Conservation (phyloP, 2,113 vertebrate genomes). For the Spilogale gracilis region DNA sequence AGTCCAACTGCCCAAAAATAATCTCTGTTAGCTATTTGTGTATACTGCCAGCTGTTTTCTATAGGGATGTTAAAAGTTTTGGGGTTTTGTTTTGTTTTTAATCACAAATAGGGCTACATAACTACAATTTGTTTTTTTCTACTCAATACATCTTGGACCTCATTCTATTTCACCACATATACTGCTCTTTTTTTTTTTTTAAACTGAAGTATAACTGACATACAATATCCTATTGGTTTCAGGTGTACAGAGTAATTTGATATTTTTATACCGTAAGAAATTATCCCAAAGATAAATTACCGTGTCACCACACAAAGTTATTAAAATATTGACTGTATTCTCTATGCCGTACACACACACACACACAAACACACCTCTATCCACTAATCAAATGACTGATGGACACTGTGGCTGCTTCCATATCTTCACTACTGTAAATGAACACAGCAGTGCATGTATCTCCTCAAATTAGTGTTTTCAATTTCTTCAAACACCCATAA, state of each 20-base stretch:
- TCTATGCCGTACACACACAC: background rate
- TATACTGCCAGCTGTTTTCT: background rate
- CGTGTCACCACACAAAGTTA: background rate
- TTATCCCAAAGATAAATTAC: background rate
- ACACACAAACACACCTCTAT: background rate
- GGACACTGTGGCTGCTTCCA: background rate
- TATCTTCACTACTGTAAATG: background rate
- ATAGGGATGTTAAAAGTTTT: background rate
- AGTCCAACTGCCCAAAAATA: background rate
- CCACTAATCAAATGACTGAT: background rate
- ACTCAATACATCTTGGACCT: background rate
- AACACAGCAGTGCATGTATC: background rate
- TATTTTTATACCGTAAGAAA: background rate
- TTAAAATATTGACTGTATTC: background rate
- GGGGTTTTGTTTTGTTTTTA: background rate
- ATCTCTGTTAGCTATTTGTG: conserved; percentile 8
- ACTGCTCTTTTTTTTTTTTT: background rate
- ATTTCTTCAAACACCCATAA: background rate
- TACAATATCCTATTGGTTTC: background rate
- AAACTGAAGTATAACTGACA: background rate
- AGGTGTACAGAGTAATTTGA: background rate
- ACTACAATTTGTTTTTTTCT: background rate
- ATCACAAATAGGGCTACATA: conserved; percentile 24
- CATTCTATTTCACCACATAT: conserved; percentile 39
- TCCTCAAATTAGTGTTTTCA: background rate